Percentiles rank a stretch among this genome's conserved stretches.
phyloP scores from a whole-genome alignment of 2,797 vertebrate genomes.

The Pelobates cultripes region DNA sequence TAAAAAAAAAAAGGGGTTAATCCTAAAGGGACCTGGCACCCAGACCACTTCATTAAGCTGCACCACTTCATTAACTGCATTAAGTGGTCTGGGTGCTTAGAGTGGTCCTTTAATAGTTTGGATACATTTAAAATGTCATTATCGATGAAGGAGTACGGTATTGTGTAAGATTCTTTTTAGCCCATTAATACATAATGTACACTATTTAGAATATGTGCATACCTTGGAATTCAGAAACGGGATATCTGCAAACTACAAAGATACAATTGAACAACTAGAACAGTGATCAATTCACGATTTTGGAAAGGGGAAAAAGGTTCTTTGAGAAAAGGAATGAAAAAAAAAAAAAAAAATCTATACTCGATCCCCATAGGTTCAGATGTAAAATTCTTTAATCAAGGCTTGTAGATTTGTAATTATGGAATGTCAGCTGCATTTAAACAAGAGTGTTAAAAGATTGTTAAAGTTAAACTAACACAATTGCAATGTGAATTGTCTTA shows the following conservation, averaged over 20 bases:
- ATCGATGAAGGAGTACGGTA: no score
- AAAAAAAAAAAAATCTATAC: constrained; percentile 75
- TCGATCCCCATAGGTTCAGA: constrained; percentile 84
- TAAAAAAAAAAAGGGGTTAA: no score
- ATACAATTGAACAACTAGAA: neutral
- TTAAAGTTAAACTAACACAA: constrained; percentile 92
- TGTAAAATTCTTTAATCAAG: constrained; percentile 89
- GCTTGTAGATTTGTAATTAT: constrained; percentile 93
- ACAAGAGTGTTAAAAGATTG: constrained; percentile 87
- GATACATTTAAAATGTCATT: no score
- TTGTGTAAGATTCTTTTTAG: no score
- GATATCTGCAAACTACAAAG: neutral
- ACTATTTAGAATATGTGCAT: no score
- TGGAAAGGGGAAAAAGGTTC: constrained; percentile 58
- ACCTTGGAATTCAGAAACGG: no score
- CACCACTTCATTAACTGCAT: no score
- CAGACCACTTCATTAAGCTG: no score
- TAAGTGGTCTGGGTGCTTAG: no score
- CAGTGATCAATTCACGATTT: constrained; percentile 51
- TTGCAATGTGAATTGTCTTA: constrained; percentile 94
- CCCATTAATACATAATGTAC: no score
- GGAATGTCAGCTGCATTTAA: constrained; percentile 91
- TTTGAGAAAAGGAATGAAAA: constrained; percentile 60
- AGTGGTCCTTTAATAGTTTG: no score
- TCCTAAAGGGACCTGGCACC: no score